Base-by-base conservation (phyloP, 2,888 invertebrate genomes). In the Prenolepis imparis region DNA sequence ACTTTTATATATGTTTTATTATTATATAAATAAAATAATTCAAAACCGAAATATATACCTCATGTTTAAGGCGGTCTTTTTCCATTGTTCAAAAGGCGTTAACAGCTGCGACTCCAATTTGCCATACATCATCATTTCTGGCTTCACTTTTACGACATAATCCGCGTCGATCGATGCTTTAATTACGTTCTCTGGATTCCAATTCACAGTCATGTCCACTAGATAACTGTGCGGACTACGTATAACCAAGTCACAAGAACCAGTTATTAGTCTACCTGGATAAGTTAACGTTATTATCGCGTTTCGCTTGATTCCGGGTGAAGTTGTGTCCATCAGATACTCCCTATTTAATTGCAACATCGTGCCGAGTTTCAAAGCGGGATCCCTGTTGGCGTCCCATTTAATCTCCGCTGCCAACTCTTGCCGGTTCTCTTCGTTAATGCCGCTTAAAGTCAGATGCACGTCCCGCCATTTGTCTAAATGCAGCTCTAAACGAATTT, bases 311-410 rank as follows among this genome's bases (percentile, higher is more conserved):
- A 96, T 96, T 0, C 95, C 94, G 0, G 86, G 28, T 3, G 67
- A 21, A 0, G 64, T 44, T n/a, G 63, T 57, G 15, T 89, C 82
- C 0, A 70, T 66, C 4, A 63, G 32, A 9, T 70, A 12, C 21
- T 86, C 80, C 91, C 95, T 96, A 86, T 96, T 96, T 72, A 97
- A 95, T 85, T 97, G 96, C 0, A 96, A 95, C 78, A 96, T 96
- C 0, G 96, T 94, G 88, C 96, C 95, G 85, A 97, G 95, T 93
- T 97, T 97, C 93, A 97, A 96, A 67, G 96, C 96, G 0, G 98
- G 98, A 95, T 98, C 97, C 9, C 98, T 95, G 94, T 98, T 98
- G 0, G 97, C 98, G 92, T 98, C 98, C 98, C 98, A 98, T 93
- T 97, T 97, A 24, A 98, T 93, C 81, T 97, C 97, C 1, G 97